Conservation (phyloP, 2,888 invertebrate genomes). For the Icerya purchasi region DNA sequence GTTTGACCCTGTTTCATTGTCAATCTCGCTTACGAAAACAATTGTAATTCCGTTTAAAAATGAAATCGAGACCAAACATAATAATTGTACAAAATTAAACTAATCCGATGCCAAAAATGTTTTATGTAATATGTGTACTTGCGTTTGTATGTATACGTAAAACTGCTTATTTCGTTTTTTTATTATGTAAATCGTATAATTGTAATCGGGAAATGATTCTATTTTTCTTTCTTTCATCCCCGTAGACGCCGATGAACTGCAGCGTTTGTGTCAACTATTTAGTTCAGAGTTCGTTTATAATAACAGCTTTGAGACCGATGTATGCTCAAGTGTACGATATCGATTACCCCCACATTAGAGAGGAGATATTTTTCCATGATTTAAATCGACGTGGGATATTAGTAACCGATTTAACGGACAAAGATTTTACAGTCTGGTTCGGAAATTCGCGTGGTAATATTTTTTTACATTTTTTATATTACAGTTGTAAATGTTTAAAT, state of each 20-base stretch:
- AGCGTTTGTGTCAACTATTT: constrained; percentile 7
- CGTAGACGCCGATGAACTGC: constrained; percentile 5
- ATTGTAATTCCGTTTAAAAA: too few species aligned
- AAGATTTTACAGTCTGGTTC: constrained; percentile 8
- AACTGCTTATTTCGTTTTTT: too few species aligned
- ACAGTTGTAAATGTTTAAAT: neutral
- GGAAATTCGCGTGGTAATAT: constrained; percentile 2
- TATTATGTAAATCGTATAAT: too few species aligned
- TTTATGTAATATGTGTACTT: too few species aligned
- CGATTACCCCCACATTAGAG: constrained; percentile 8
- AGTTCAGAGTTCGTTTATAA: constrained; percentile 11
- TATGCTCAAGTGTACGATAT: constrained; percentile 9
- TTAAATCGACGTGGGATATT: constrained; percentile 6
- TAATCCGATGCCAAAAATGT: too few species aligned
- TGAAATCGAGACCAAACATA: too few species aligned
- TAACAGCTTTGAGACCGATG: constrained; percentile 9
- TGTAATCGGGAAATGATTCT: too few species aligned
- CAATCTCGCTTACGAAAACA: too few species aligned
- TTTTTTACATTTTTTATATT: neutral
- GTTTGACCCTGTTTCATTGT: too few species aligned
- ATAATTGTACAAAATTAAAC: too few species aligned
- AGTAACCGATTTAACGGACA: constrained; percentile 7
- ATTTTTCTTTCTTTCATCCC: too few species aligned
- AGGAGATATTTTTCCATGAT: constrained; percentile 9
- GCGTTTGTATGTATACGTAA: too few species aligned